Evolutionary conservation across 1,140 invertebrate species (phyloP), one percentile per base, ranked within the genome.

Genomic region (Aricia agestis): DNA sequence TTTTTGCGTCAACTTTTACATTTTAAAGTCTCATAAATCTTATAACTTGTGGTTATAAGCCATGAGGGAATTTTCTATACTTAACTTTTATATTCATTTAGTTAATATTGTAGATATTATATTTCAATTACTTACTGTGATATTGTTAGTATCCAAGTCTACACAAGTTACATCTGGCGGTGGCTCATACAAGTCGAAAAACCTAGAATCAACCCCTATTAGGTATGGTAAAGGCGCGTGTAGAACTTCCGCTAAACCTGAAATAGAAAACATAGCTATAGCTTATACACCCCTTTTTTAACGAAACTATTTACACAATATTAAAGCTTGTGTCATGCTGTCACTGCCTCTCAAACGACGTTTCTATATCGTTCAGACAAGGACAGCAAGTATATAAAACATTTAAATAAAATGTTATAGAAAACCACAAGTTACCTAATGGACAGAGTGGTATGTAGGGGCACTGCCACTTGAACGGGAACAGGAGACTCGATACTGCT

Each of bases 391-490:
- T 36, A 7, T 36, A 36, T 32, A 3, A 32, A 32, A 32, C 32
- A 57, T 4, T 11, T 5, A n/a, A 57, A 5, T 4, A n/a, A 57
- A 3, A 5, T 57, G 58, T 59, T 19, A 18, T 18, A 59, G 2
- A 17, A 18, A 17, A 18, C 25, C 25, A 25, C 25, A 66, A 36
- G 63, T 89, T 89, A 87, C 95, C 97, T 78, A 99, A 93, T 1
- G 99, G 99, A 93, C 99, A 99, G 9, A 99, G 92, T 13, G 99
- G 99, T 91, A 99, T 99, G 85, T 99, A 99, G 0, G 99, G 98
- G 91, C 98, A 99, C 89, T 99, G 98, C 99, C 99, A 99, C 85
- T 99, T 98, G 87, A 99, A 99, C 0, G 99, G 99, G 92, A 99
- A 99, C 70, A 99, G 95, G 77, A 99, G 94, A 90, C 97, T 97